phyloP scores from a whole-genome alignment of 2,113 vertebrate genomes.

The Stictonetta naevosa region DNA sequence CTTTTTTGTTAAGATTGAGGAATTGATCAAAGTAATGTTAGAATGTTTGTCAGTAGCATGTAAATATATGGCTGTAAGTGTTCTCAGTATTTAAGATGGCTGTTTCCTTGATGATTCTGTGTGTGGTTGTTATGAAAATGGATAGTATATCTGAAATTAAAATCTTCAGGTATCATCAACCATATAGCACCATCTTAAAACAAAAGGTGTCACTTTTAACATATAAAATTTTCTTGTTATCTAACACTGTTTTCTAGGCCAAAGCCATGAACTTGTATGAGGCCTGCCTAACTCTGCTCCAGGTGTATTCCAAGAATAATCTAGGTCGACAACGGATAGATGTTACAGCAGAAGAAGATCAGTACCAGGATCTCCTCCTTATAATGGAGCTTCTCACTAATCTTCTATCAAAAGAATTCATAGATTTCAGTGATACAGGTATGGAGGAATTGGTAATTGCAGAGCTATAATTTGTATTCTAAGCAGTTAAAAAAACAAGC shows the following conservation, averaged over 20 bases:
- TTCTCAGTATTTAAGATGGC: background rate
- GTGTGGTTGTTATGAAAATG: background rate
- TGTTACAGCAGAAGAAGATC: conserved; percentile 94
- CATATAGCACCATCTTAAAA: background rate
- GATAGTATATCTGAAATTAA: background rate
- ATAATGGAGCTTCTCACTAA: conserved; percentile 99
- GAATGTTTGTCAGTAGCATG: background rate
- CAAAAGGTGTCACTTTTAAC: background rate
- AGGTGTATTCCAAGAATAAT: conserved; percentile 98
- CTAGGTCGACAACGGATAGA: conserved; percentile 90
- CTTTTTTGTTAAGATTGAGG: background rate
- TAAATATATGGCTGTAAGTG: background rate
- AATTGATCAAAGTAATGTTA: background rate
- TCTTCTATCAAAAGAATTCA: conserved; percentile 98
- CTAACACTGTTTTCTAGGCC: conserved; percentile 78
- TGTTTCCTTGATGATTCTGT: background rate
- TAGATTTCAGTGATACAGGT: conserved; percentile 99
- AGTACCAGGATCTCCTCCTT: conserved; percentile 98
- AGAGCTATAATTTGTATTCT: background rate
- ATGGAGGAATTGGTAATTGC: background rate
- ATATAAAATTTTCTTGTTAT: background rate
- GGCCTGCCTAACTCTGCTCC: conserved; percentile 94
- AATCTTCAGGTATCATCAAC: background rate
- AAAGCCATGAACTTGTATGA: conserved; percentile 99
- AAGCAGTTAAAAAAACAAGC: background rate